phyloP scores from a whole-genome alignment of 2,113 vertebrate species.

The Enhydra lutris region DNA sequence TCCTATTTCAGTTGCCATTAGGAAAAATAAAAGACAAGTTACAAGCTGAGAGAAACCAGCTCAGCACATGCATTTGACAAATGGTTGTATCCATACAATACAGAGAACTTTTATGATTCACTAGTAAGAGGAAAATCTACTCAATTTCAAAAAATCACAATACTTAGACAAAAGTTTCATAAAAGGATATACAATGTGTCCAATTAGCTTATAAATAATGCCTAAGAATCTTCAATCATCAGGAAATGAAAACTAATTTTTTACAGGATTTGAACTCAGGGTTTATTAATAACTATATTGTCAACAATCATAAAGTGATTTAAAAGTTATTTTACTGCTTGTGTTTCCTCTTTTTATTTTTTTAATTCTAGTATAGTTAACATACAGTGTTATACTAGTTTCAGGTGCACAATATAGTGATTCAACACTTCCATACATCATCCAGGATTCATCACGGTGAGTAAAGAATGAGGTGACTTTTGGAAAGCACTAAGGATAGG shows the following conservation, averaged over 20 bases:
- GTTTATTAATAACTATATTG: not conserved
- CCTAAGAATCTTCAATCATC: not conserved
- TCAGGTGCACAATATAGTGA: not conserved
- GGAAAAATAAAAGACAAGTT: not conserved
- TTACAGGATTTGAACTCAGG: not conserved
- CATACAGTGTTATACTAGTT: not conserved
- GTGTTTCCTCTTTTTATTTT: not conserved
- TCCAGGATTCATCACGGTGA: not conserved
- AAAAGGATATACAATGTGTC: not conserved
- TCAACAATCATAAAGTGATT: not conserved
- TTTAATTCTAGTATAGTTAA: not conserved
- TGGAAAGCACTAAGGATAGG: not conserved
- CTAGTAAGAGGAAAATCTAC: not conserved
- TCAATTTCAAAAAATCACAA: not conserved
- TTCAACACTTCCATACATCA: not conserved
- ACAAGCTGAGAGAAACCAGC: not conserved
- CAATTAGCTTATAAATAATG: not conserved
- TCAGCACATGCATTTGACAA: not conserved
- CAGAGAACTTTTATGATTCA: not conserved
- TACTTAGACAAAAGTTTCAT: not conserved
- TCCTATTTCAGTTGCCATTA: not conserved
- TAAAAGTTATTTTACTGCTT: not conserved
- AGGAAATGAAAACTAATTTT: not conserved
- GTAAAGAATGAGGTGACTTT: not conserved
- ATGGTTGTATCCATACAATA: not conserved